Evolutionary conservation across 2,797 vertebrate genomes (phyloP).

Genomic region (Hipposideros larvatus): DNA sequence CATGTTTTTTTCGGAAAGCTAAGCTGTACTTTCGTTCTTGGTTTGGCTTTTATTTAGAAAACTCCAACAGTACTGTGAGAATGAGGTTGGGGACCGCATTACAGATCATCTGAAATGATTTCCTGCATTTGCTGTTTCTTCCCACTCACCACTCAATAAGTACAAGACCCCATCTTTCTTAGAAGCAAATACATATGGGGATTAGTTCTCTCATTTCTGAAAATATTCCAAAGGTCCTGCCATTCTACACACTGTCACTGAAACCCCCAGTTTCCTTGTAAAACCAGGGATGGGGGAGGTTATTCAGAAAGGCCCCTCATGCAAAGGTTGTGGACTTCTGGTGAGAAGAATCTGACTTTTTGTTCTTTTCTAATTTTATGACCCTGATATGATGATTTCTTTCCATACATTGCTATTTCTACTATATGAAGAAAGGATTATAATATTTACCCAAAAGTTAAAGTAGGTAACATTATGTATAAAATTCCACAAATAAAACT

Average conservation of each 20-base stretch:
- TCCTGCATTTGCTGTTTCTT: not conserved
- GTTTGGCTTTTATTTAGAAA: not conserved
- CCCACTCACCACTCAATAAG: not conserved
- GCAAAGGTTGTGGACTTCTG: not conserved
- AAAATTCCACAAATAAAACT: not conserved
- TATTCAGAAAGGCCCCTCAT: not conserved
- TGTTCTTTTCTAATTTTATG: not conserved
- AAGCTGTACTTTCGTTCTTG: not conserved
- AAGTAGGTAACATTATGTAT: not conserved
- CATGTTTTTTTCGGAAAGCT: not conserved
- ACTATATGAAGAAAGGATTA: not conserved
- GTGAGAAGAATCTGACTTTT: not conserved
- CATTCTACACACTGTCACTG: not conserved
- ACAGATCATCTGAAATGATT: not conserved
- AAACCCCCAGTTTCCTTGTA: not conserved
- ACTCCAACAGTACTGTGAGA: not conserved
- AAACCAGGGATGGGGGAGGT: not conserved
- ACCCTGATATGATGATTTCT: not conserved
- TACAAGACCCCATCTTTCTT: not conserved
- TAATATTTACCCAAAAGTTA: not conserved
- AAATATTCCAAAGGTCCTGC: not conserved
- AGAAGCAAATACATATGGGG: not conserved
- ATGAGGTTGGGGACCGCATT: not conserved
- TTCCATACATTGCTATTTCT: not conserved
- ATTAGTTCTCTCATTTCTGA: not conserved